Conservation (phyloP, 2,113 vertebrate species). For the Psittacula cyanocephala region DNA sequence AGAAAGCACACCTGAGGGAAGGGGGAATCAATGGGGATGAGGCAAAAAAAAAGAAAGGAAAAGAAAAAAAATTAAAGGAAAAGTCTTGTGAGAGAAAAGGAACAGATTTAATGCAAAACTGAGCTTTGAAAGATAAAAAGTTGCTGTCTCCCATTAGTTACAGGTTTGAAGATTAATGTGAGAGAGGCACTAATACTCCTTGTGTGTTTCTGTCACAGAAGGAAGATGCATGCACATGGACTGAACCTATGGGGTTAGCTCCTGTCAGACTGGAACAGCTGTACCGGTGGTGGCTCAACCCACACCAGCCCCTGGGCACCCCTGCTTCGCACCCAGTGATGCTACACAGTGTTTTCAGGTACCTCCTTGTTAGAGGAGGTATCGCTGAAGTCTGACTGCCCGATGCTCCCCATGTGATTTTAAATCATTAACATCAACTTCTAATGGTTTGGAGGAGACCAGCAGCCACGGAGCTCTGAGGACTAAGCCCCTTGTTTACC, state of each 20-base stretch:
- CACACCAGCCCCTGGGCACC: not conserved
- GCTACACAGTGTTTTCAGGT: not conserved
- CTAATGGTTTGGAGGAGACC: not conserved
- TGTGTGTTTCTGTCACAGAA: not conserved
- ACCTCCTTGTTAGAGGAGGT: not conserved
- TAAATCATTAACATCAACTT: not conserved
- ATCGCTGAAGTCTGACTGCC: not conserved
- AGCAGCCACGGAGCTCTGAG: not conserved
- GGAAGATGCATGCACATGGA: not conserved
- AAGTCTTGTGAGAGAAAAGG: not conserved
- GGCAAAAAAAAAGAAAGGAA: not conserved
- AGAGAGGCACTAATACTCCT: not conserved
- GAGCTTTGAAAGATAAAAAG: not conserved
- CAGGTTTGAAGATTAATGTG: not conserved
- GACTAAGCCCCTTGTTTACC: not conserved
- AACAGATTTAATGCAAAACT: not conserved
- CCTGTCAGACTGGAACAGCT: not conserved
- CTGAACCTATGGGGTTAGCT: not conserved
- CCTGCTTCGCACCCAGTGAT: not conserved
- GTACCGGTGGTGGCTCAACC: not conserved
- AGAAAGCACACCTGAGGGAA: not conserved
- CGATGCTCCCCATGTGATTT: not conserved
- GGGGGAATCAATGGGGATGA: not conserved
- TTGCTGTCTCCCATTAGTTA: not conserved
- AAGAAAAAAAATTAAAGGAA: not conserved